phyloP scores from a whole-genome alignment of 1,140 invertebrate genomes.

The Drosophila yakuba region DNA sequence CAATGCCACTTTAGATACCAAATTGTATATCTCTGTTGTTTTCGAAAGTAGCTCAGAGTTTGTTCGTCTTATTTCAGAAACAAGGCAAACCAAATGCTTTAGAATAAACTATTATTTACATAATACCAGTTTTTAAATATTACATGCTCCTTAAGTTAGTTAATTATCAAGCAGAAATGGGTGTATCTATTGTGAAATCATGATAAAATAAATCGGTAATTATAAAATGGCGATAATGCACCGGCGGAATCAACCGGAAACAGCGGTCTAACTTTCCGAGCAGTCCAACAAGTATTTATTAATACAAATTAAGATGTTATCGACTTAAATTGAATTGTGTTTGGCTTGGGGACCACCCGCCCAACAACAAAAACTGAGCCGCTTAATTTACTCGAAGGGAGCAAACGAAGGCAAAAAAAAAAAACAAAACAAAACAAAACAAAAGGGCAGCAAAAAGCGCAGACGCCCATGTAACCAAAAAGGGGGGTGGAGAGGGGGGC shows the following conservation, averaged over 20 bases:
- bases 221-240: not conserved
- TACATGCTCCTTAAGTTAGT: too few species aligned
- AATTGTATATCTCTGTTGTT: too few species aligned
- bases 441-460: constrained; percentile 7
- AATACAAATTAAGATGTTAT: constrained; percentile 81
- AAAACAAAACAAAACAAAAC: too few species aligned
- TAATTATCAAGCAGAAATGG: too few species aligned
- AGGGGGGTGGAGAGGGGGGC: not conserved
- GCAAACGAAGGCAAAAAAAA: constrained; percentile 1
- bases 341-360: not conserved
- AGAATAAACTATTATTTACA: too few species aligned
- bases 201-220: not conserved
- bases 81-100: too few species aligned
- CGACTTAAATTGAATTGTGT: constrained; percentile 74
- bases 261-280: constrained; percentile 13
- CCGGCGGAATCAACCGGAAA: not conserved
- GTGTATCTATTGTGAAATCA: not conserved
- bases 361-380: constrained; percentile 53
- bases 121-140: too few species aligned
- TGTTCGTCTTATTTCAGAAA: too few species aligned
- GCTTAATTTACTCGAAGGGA: constrained; percentile 69
- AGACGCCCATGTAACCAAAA: constrained; percentile 15
- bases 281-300: constrained; percentile 70
- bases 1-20: too few species aligned
- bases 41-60: too few species aligned